Base-by-base conservation (phyloP, 2,888 invertebrate species). In the Trileptium ribeirensis region DNA sequence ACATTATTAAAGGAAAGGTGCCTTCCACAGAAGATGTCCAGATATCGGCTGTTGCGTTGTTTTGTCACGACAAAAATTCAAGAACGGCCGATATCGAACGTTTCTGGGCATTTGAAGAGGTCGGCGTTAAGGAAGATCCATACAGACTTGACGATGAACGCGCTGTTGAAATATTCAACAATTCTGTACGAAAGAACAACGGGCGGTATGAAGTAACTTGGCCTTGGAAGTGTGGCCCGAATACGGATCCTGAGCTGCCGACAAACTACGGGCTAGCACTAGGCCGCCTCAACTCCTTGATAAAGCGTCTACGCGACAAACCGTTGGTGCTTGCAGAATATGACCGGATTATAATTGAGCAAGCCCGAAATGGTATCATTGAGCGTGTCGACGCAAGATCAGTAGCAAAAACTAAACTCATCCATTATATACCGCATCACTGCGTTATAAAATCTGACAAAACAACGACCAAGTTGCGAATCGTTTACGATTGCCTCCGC, bases 351-450 rank as follows among this genome's bases (percentile, higher is more conserved):
- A 70, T 70, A 31, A 31, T 33, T 15, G 70, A 70, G 15, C 70
- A 70, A 70, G 15, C 36, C 15, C 15, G 8, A n/a, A 3, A 70
- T 33, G 70, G 70, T 29, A 36, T 70, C 15, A 70, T 70, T 70
- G 70, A 70, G 36, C 19, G n/a, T 24, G 64, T 64, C 19, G n/a
- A n/a, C n/a, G n/a, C n/a, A n/a, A n/a, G n/a, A n/a, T 15, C 70
- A 31, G 70, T 33, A n/a, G 15, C 70, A 31, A 36, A 70, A n/a
- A 64, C 19, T 64, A 64, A 64, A 64, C 19, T 24, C 64, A 36
- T 34, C 3, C 70, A 70, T 38, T 80, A 80, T 79, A 81, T 80
- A 8, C 80, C 80, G 31, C 77, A 75, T 75, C 77, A 75, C 37
- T 36, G 34, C n/a, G 77, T 75, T 29, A 75, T 33, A 15, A 8